Evolutionary conservation across 2,113 vertebrate genomes (phyloP).

Genomic region (Clarias macrocephalus): DNA sequence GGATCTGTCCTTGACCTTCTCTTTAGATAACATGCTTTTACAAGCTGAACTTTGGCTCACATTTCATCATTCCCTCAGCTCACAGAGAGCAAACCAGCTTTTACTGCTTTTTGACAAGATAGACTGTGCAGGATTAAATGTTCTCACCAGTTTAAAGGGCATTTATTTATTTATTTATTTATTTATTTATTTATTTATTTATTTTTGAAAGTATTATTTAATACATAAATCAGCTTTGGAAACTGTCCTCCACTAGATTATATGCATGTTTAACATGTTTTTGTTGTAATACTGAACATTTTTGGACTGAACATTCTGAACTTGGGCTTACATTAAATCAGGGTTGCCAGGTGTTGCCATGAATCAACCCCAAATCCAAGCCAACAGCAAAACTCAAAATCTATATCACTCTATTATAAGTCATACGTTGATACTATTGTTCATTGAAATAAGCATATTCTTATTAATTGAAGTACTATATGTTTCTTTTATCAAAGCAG

Average conservation of each 20-base stretch:
- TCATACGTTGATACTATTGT: not conserved
- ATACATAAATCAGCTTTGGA: not conserved
- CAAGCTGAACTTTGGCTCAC: conserved; percentile 19
- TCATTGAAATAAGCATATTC: not conserved
- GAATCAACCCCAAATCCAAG: not conserved
- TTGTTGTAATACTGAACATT: conserved; percentile 5
- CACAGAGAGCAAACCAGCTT: not conserved
- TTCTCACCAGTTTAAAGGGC: not conserved
- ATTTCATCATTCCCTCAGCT: not conserved
- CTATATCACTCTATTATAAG: not conserved
- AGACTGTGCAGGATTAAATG: not conserved
- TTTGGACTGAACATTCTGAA: not conserved
- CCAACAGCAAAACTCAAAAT: not conserved
- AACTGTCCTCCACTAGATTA: not conserved
- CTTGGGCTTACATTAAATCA: not conserved
- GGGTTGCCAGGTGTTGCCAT: not conserved
- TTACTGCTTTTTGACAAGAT: not conserved
- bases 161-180: not conserved
- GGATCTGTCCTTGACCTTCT: not conserved
- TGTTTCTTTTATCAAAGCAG: not conserved
- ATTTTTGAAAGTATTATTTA: not conserved
- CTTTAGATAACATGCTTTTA: not conserved
- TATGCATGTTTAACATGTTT: not conserved
- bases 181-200: not conserved
- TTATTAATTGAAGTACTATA: not conserved